Evolutionary conservation across 64 coral and sea anemone genomes (phyloP), one percentile per base, ranked within the genome.

Genomic region (Cladopsammia gracilis): DNA sequence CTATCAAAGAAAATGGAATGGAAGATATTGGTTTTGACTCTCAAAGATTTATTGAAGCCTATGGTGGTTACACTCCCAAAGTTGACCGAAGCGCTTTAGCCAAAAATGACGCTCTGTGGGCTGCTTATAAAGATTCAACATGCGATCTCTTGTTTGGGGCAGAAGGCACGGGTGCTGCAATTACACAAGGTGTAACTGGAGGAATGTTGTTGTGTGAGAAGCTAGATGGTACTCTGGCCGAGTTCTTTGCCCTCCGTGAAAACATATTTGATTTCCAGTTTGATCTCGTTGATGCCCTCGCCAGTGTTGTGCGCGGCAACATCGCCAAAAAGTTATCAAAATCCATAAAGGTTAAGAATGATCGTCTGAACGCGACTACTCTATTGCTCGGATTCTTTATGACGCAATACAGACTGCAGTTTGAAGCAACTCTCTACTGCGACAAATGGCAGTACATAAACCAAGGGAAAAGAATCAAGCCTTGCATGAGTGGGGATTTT

Each of bases 261-360:
- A 59, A 89, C 10, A 75, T 94, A 23, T 94, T 94, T 53, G 86
- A 94, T 43, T 94, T 94, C 46, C 92, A 94, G 23, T 94, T 94
- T 65, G 86, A 94, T 8, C 70, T 94, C 25, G 85, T 94, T 64
- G 92, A 94, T 25, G 64, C 92, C 15, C 52, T 94, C 10, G 77
- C 92, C 3, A 16, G 20, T 46, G 78, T 90, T 10, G 62, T 81
- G 16, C 74, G 85, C 34, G 92, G 92, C 59, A 88, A 83, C 6
- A 66, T 92, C 48, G 90, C 79, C 50, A 62, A 84, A 54, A 85
- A 76, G 57, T 48, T 92, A 48, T 53, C 90, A 14, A 50, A 58
- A 34, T 59, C 51, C 42, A 92, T 92, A 48, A 22, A 15, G 2
- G 57, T 62, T 4, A 6, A 59, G 12, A 92, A 92, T 18, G 79